A percentile compares a stretch with the other conserved stretches of the same genome.
Evolutionary conservation across 2,888 invertebrate species (phyloP).

Genomic region (Plebejus anna): DNA sequence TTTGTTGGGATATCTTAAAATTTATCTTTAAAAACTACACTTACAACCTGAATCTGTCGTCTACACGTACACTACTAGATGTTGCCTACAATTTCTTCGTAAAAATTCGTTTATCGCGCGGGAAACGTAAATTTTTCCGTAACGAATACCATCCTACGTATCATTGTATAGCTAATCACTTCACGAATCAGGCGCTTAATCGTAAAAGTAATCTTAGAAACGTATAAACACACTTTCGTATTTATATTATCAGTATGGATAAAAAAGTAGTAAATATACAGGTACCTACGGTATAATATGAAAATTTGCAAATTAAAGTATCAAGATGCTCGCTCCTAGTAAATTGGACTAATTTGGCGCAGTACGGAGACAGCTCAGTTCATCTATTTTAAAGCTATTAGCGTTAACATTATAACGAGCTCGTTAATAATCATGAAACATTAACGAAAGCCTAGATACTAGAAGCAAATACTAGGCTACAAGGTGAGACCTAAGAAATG

Average conservation of each 20-base stretch:
- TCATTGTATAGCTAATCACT: no score
- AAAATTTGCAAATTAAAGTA: constrained; percentile 6
- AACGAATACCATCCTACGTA: no score
- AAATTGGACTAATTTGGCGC: constrained; percentile 10
- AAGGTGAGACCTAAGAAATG: neutral
- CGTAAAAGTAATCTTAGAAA: no score
- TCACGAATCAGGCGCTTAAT: no score
- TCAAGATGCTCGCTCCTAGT: neutral
- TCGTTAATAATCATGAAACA: constrained; percentile 35
- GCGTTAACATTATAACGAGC: constrained; percentile 12
- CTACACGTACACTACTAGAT: neutral
- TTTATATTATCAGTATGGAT: neutral
- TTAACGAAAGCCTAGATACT: constrained; percentile 4
- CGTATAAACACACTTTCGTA: neutral
- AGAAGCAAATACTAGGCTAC: constrained; percentile 41
- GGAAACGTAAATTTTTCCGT: no score
- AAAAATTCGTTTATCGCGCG: no score
- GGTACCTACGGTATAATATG: neutral
- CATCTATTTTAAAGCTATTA: constrained; percentile 17
- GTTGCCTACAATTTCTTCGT: no score
- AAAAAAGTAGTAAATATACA: neutral
- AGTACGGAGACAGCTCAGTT: constrained; percentile 19
- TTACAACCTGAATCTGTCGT: neutral
- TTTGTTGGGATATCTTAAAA: neutral
- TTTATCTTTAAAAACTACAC: no score